phyloP scores from a whole-genome alignment of 2,797 vertebrate species.

The Poecilia velifera region DNA sequence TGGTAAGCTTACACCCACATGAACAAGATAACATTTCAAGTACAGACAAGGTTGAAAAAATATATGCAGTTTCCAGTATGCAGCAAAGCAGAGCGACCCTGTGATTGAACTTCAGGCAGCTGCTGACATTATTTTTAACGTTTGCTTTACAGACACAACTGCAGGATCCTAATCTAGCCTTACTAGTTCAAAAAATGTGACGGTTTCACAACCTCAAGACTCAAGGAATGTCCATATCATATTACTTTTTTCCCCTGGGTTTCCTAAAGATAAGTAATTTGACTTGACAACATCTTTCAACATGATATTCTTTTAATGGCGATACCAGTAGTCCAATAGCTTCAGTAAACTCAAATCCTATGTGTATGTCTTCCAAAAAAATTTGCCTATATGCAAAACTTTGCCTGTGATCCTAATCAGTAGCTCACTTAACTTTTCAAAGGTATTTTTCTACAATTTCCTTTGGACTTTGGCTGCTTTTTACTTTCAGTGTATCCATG shows the following conservation, averaged over 20 bases:
- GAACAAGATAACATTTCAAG: constrained; percentile 39
- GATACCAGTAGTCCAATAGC: not conserved
- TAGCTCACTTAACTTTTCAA: not conserved
- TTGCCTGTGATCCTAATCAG: not conserved
- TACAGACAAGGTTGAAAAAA: constrained; percentile 23
- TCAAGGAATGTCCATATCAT: constrained; percentile 1
- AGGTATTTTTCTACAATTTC: not conserved
- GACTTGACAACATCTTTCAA: not conserved
- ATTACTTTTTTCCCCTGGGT: not conserved
- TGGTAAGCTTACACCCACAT: constrained; percentile 31
- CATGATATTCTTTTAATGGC: not conserved
- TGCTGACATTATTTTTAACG: constrained; percentile 30
- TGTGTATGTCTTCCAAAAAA: not conserved
- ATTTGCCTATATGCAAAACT: not conserved
- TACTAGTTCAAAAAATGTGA: constrained; percentile 20
- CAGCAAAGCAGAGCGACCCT: constrained; percentile 20
- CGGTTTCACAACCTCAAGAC: constrained; percentile 21
- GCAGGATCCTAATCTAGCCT: constrained; percentile 20
- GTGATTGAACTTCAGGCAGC: constrained; percentile 32
- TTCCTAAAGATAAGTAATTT: not conserved
- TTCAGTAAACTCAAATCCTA: not conserved
- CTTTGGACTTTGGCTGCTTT: not conserved
- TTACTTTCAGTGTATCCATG: not conserved
- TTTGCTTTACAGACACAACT: constrained; percentile 34
- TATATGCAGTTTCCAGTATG: constrained; percentile 13